Percentiles rank a stretch among this genome's conserved stretches.
Conservation (phyloP, 2,797 vertebrate genomes). For the Lerista edwardsae region DNA sequence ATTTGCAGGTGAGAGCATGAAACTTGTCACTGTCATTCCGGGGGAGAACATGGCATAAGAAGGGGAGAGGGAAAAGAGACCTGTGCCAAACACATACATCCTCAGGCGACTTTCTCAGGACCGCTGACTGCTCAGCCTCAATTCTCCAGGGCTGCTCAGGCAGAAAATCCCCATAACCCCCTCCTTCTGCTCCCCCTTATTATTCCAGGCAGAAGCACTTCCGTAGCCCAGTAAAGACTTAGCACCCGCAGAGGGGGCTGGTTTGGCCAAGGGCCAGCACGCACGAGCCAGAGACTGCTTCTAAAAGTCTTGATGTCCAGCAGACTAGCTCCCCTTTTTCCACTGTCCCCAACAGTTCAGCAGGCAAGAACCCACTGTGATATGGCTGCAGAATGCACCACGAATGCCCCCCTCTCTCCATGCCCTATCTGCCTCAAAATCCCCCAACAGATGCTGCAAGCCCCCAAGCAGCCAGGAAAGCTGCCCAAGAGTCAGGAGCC, state of each 20-base stretch:
- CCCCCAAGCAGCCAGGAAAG: constrained; percentile 17
- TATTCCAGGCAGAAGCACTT: constrained; percentile 42
- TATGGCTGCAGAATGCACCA: neutral
- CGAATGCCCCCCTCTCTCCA: neutral
- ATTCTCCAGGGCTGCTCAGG: constrained; percentile 34
- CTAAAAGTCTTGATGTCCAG: constrained; percentile 2
- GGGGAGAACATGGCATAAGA: constrained; percentile 38
- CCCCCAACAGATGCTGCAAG: constrained; percentile 15
- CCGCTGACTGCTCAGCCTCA: constrained; percentile 23
- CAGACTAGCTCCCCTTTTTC: neutral
- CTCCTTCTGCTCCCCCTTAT: constrained; percentile 23
- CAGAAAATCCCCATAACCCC: constrained; percentile 34
- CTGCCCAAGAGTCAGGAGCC: constrained; percentile 19
- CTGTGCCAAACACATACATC: constrained; percentile 48
- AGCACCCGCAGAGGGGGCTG: neutral
- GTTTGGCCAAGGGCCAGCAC: constrained; percentile 1
- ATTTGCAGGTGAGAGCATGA: neutral
- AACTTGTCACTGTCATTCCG: neutral
- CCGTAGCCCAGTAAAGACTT: constrained; percentile 33
- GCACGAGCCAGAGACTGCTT: neutral
- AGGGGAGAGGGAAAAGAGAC: constrained; percentile 49
- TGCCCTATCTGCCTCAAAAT: neutral
- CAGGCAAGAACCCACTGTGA: neutral
- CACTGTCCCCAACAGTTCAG: neutral
- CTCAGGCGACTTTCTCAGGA: constrained; percentile 42